Percentiles rank a stretch among this genome's conserved stretches.
Conservation (phyloP, 2,797 vertebrate species). For the Phaenicophaeus curvirostris region DNA sequence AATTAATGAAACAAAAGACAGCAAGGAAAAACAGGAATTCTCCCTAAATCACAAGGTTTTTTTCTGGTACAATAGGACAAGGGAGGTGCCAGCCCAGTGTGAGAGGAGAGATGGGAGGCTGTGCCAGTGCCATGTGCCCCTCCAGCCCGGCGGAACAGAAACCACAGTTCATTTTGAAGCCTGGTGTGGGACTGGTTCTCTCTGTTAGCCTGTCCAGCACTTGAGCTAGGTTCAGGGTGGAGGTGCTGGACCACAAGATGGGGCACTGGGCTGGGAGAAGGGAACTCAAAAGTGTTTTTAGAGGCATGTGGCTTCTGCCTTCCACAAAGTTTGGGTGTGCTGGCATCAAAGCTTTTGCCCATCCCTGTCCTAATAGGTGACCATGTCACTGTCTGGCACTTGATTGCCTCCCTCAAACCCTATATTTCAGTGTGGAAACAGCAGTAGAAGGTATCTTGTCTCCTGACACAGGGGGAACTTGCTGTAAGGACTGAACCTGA, state of each 20-base stretch:
- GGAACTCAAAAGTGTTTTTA: neutral
- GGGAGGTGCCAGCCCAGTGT: neutral
- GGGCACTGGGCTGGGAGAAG: neutral
- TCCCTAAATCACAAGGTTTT: neutral
- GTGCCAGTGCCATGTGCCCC: too few species aligned
- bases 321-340: neutral
- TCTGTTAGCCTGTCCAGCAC: rapidly evolving
- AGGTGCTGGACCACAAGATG: neutral
- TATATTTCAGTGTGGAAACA: neutral
- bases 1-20: neutral
- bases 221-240: neutral
- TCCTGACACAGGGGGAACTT: neutral
- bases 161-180: neutral
- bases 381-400: neutral
- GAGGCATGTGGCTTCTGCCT: neutral
- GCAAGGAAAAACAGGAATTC: neutral
- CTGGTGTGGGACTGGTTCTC: neutral
- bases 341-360: neutral
- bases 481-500: neutral
- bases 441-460: neutral
- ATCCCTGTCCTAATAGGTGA: neutral
- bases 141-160: neutral
- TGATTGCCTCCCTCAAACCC: neutral
- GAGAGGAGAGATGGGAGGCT: neutral
- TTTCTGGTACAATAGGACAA: neutral